Percentiles rank a stretch among this genome's conserved stretches.
These are phyloP conservation scores for Acleris sparsana DNA, from an alignment of 2,888 invertebrate species.

Conservation along the genomic window DNA sequence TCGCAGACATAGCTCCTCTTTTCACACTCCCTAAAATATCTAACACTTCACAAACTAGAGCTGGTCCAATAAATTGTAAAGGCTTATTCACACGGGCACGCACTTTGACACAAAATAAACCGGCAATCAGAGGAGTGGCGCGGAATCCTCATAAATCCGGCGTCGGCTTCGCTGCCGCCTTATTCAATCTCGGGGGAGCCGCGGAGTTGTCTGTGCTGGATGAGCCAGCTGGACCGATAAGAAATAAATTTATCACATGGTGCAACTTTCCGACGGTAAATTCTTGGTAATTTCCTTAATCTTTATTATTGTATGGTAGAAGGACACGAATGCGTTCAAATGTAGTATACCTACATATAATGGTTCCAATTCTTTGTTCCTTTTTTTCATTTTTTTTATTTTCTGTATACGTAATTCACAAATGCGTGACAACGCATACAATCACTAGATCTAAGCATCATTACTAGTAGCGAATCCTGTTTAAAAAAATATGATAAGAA, in stretches of 20 bases:
- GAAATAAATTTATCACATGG: neutral
- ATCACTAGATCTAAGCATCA: too few species aligned
- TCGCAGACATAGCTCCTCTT: neutral
- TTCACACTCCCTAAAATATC: conserved; percentile 10
- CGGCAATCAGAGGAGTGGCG: conserved; percentile 76
- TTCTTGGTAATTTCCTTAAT: too few species aligned
- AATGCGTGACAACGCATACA: too few species aligned
- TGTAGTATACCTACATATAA: too few species aligned
- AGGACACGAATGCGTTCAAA: too few species aligned
- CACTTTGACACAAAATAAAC: conserved; percentile 78
- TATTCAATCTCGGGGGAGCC: conserved; percentile 76
- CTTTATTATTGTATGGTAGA: too few species aligned
- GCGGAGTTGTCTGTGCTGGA: conserved; percentile 47
- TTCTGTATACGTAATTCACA: too few species aligned
- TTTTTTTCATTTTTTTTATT: too few species aligned
- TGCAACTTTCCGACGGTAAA: too few species aligned
- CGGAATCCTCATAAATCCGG: conserved; percentile 79
- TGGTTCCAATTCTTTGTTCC: too few species aligned
- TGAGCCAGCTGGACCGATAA: conserved; percentile 13
- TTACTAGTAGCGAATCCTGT: too few species aligned
- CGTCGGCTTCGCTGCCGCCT: conserved; percentile 68
- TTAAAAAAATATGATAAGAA: too few species aligned
- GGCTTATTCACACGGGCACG: conserved; percentile 47
- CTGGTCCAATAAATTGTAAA: conserved; percentile 23
- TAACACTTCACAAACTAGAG: neutral